These are phyloP conservation scores for Ditylenchus weischeri DNA, from an alignment of 2,888 invertebrate species.

Conservation along the genomic window DNA sequence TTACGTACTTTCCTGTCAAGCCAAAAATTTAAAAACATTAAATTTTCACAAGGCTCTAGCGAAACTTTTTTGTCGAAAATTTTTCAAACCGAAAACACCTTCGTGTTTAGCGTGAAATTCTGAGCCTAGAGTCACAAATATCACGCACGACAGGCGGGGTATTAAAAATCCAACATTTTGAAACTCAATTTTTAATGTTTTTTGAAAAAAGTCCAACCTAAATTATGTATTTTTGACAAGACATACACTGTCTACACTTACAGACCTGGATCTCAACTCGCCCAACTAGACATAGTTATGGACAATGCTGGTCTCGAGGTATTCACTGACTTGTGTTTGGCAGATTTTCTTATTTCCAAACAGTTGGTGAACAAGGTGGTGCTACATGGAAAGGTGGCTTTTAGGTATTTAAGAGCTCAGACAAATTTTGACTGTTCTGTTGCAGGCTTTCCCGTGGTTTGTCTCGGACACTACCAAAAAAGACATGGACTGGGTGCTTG, in stretches of 20 bases:
- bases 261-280: not conserved
- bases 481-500: slow-evolving; percentile 73
- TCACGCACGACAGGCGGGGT: too few species aligned
- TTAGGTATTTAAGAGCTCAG: not conserved
- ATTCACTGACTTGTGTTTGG: slow-evolving; percentile 81
- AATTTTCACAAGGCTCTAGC: too few species aligned
- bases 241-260: not conserved
- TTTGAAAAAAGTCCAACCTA: too few species aligned
- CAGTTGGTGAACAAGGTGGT: slow-evolving; percentile 57
- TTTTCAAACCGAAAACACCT: too few species aligned
- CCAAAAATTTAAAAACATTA: too few species aligned
- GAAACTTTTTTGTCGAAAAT: too few species aligned
- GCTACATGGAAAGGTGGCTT: slow-evolving; percentile 48
- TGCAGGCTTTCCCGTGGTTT: slow-evolving; percentile 34
- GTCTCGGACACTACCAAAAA: slow-evolving; percentile 35
- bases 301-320: slow-evolving; percentile 94
- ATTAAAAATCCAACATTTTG: not conserved
- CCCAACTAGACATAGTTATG: slow-evolving; percentile 67
- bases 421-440: slow-evolving; percentile 12
- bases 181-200: too few species aligned
- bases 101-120: too few species aligned
- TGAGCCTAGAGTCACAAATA: too few species aligned
- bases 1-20: too few species aligned
- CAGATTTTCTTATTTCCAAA: slow-evolving; percentile 72
- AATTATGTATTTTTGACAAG: too few species aligned